These are phyloP conservation scores for Etheostoma cragini DNA, from an alignment of 2,113 vertebrate genomes.

Conservation along the genomic window DNA sequence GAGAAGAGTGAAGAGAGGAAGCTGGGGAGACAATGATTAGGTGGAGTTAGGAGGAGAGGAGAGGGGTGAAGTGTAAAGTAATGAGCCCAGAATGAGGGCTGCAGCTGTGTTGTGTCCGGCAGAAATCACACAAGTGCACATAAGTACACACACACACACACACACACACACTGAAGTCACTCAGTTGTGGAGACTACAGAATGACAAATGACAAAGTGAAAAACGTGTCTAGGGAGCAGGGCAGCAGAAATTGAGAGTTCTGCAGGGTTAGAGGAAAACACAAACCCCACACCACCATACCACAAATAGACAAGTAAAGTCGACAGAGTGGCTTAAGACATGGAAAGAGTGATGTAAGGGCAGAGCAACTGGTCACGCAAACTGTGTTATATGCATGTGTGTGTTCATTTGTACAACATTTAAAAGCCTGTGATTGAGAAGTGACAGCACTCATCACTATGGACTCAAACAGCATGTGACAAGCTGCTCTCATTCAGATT, in stretches of 20 bases:
- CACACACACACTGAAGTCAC: constrained; percentile 25
- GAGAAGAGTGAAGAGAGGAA: constrained; percentile 11
- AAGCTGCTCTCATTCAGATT: not conserved
- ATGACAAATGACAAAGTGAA: constrained; percentile 77
- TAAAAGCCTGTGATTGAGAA: constrained; percentile 11
- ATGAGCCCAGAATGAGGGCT: constrained; percentile 70
- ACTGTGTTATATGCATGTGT: constrained; percentile 1
- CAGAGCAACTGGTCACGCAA: not conserved
- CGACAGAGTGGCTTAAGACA: constrained; percentile 31
- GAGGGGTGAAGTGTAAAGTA: constrained; percentile 69
- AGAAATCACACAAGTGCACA: constrained; percentile 36
- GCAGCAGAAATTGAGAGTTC: constrained; percentile 55
- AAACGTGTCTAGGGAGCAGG: constrained; percentile 71
- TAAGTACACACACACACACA: constrained; percentile 21
- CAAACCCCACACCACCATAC: constrained; percentile 35
- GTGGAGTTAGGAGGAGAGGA: constrained; percentile 39
- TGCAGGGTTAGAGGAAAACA: constrained; percentile 57
- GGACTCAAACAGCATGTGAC: constrained; percentile 24
- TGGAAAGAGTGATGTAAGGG: constrained; percentile 18
- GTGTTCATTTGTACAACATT: constrained; percentile 1
- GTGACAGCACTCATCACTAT: constrained; percentile 18
- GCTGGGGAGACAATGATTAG: constrained; percentile 43
- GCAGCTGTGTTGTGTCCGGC: constrained; percentile 70
- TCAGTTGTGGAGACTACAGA: constrained; percentile 63
- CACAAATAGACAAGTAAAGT: constrained; percentile 11